phyloP scores from a whole-genome alignment of 2,113 vertebrate species.

The Agapornis roseicollis region DNA sequence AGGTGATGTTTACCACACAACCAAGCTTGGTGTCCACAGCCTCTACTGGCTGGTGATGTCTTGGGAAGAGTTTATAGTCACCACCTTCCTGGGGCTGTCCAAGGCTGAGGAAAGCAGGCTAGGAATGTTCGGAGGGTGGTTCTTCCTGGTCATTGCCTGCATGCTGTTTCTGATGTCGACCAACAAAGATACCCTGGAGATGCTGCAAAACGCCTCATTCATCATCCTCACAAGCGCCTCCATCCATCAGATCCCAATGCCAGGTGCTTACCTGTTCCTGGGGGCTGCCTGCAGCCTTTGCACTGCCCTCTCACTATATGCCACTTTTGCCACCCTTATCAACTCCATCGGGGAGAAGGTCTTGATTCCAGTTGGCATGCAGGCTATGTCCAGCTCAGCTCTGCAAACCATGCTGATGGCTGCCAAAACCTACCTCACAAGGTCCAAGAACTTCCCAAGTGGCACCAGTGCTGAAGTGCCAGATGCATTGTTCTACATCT shows the following conservation, averaged over 20 bases:
- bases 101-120: constrained; percentile 47
- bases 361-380: constrained; percentile 80
- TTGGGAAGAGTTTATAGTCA: constrained; percentile 85
- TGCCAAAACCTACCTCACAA: neutral
- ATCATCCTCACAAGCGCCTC: constrained; percentile 77
- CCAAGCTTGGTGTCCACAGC: constrained; percentile 84
- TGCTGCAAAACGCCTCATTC: constrained; percentile 82
- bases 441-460: neutral
- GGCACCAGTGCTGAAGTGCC: constrained; percentile 62
- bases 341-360: constrained; percentile 89
- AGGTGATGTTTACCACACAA: constrained; percentile 81
- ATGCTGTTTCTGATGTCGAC: constrained; percentile 76
- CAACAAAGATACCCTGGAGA: constrained; percentile 82
- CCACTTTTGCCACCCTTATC: constrained; percentile 82
- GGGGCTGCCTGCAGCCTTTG: constrained; percentile 82
- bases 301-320: constrained; percentile 74
- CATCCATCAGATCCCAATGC: constrained; percentile 80
- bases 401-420: constrained; percentile 57
- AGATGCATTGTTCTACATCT: constrained; percentile 84
- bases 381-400: constrained; percentile 70
- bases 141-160: constrained; percentile 79
- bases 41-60: constrained; percentile 84
- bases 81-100: constrained; percentile 8
- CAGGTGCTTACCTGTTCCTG: constrained; percentile 74
- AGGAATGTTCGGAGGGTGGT: constrained; percentile 84